phyloP scores from a whole-genome alignment of 2,888 invertebrate species.

The Lochmaea crataegi region DNA sequence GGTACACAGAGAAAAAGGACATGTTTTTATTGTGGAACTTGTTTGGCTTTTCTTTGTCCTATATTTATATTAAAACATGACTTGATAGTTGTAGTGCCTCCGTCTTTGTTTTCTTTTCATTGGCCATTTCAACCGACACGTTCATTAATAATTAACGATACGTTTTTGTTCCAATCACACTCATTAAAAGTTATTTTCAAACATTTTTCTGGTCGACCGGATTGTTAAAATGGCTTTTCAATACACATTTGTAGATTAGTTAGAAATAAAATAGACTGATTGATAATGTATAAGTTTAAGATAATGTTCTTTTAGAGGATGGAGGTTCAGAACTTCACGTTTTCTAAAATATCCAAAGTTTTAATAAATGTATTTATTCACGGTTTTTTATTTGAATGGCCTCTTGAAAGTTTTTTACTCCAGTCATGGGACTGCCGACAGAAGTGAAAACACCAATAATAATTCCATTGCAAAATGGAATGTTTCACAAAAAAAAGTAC shows the following conservation, averaged over 20 bases:
- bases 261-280: slow-evolving; percentile 17
- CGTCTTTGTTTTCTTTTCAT: not conserved
- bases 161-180: too few species aligned
- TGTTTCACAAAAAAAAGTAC: too few species aligned
- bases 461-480: too few species aligned
- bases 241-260: not conserved
- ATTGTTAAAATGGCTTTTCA: slow-evolving; percentile 1
- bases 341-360: slow-evolving; percentile 8
- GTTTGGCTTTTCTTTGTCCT: too few species aligned
- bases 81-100: slow-evolving; percentile 3
- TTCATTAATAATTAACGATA: not conserved
- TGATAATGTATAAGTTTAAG: slow-evolving; percentile 7
- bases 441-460: too few species aligned
- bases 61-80: not conserved
- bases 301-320: not conserved
- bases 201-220: not conserved
- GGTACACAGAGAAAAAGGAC: too few species aligned
- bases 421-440: too few species aligned
- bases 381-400: not conserved
- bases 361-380: slow-evolving; percentile 13
- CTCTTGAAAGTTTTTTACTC: too few species aligned
- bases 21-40: too few species aligned
- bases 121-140: not conserved
- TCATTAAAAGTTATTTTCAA: not conserved
- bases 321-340: not conserved